phyloP scores from a whole-genome alignment of 2,113 vertebrate genomes.

The Lonchura striata region DNA sequence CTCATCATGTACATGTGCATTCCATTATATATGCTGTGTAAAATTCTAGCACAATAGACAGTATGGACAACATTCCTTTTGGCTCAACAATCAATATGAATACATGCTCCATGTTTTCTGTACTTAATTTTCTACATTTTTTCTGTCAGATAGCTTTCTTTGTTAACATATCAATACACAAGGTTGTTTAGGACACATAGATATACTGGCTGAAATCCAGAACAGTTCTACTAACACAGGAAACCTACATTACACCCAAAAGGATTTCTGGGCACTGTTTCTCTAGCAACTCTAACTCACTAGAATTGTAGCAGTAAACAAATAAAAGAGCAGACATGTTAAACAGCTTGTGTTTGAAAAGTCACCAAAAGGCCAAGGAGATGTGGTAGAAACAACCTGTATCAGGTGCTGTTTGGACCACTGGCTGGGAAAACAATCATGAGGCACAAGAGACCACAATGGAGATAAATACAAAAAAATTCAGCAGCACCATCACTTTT shows the following conservation, averaged over 20 bases:
- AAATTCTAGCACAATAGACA: background rate
- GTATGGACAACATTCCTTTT: background rate
- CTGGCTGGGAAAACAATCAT: background rate
- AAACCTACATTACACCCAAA: background rate
- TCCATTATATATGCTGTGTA: background rate
- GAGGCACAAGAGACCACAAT: background rate
- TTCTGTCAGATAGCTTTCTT: background rate
- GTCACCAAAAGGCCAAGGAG: background rate
- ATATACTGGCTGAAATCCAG: background rate
- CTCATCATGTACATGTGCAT: background rate
- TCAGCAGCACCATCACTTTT: background rate
- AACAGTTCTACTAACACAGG: background rate
- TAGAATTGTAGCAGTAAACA: background rate
- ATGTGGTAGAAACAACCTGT: background rate
- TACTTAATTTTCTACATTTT: background rate
- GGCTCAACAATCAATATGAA: background rate
- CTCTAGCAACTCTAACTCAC: background rate
- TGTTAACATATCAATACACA: background rate
- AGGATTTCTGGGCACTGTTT: background rate
- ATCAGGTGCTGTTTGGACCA: background rate
- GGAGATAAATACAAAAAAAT: background rate
- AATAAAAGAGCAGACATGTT: background rate
- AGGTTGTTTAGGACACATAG: background rate
- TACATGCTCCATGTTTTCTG: background rate
- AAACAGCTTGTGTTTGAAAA: background rate